phyloP scores from a whole-genome alignment of 2,888 invertebrate species.

The Mesorhabditis spiculigera region DNA sequence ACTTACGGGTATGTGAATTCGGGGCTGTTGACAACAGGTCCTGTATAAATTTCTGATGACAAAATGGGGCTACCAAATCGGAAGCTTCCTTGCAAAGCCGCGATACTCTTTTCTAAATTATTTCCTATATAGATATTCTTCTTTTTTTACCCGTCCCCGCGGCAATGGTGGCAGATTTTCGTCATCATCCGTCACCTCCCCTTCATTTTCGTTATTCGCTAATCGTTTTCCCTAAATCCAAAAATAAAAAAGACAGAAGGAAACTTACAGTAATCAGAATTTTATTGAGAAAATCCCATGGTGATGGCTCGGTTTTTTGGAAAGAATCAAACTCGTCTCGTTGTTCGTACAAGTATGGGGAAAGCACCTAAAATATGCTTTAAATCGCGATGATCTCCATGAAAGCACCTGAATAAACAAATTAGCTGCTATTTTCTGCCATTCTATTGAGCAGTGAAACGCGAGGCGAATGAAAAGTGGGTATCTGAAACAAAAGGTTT shows the following conservation, averaged over 20 bases:
- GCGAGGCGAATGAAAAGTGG: constrained; percentile 64
- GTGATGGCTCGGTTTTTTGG: constrained; percentile 42
- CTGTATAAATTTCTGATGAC: constrained; percentile 51
- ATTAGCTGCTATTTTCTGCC: constrained; percentile 61
- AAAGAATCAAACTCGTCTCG: constrained; percentile 27
- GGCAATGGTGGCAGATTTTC: constrained; percentile 60
- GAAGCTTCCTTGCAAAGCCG: constrained; percentile 48
- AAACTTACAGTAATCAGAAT: constrained; percentile 27
- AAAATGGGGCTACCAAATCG: constrained; percentile 60
- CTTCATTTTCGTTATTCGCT: constrained; percentile 42
- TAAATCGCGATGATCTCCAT: neutral
- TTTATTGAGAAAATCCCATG: constrained; percentile 51
- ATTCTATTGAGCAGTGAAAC: constrained; percentile 62
- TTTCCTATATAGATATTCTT: constrained; percentile 16
- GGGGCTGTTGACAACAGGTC: constrained; percentile 38
- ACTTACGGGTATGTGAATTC: constrained; percentile 28
- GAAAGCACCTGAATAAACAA: constrained; percentile 20
- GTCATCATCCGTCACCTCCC: constrained; percentile 66
- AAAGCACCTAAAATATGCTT: neutral
- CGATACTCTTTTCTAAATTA: constrained; percentile 59
- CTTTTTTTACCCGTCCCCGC: constrained; percentile 8
- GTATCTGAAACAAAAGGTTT: constrained; percentile 57
- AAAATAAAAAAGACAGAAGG: neutral
- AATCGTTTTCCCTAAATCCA: constrained; percentile 24
- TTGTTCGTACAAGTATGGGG: constrained; percentile 23